Percentiles rank a stretch among this genome's conserved stretches.
Conservation (phyloP, 2,113 vertebrate genomes). For the Poeciliopsis turrubarensis region DNA sequence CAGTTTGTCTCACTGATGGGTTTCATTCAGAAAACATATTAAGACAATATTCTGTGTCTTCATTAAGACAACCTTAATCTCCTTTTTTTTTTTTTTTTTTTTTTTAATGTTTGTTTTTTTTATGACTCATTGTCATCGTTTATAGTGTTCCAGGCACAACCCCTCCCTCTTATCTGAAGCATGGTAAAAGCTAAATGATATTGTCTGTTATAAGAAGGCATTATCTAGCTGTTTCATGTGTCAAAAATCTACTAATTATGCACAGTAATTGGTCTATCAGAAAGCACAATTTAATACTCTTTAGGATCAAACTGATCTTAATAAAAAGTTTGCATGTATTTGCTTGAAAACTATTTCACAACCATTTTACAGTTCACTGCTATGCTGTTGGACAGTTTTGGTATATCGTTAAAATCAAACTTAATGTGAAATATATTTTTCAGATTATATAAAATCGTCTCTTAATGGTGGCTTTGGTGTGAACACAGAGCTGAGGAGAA, state of each 20-base stretch:
- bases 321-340: background rate
- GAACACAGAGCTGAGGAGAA: background rate
- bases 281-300: slow-evolving; percentile 84
- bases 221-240: slow-evolving; percentile 41
- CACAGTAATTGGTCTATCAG: slow-evolving; percentile 49
- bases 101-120: background rate
- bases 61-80: slow-evolving; percentile 32
- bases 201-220: slow-evolving; percentile 28
- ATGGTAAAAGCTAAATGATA: slow-evolving; percentile 61
- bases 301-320: slow-evolving; percentile 66
- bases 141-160: slow-evolving; percentile 19
- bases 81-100: slow-evolving; percentile 6
- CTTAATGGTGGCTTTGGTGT: slow-evolving; percentile 13
- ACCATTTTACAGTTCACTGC: background rate
- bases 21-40: slow-evolving; percentile 29
- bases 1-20: slow-evolving; percentile 52
- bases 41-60: slow-evolving; percentile 25
- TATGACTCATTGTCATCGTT: slow-evolving; percentile 24
- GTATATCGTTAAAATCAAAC: background rate
- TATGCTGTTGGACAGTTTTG: background rate
- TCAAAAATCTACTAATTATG: slow-evolving; percentile 17
- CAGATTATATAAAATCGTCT: background rate
- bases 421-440: background rate
- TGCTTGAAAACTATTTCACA: background rate
- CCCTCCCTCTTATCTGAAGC: slow-evolving; percentile 19